Percentiles rank a stretch among this genome's conserved stretches.
phyloP scores from a whole-genome alignment of 2,113 vertebrate species.

The Seriola dumerili region DNA sequence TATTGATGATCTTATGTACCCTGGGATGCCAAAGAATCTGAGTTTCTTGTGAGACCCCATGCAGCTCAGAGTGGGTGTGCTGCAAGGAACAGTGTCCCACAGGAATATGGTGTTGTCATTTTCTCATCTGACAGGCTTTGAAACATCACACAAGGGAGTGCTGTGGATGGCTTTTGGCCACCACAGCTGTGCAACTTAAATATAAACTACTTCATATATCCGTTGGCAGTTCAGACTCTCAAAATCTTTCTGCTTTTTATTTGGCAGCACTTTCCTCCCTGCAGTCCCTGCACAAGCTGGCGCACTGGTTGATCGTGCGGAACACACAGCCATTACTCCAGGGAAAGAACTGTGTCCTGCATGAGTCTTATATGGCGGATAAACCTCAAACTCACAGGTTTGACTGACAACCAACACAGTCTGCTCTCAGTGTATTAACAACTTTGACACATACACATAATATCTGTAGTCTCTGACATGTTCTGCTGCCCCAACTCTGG shows the following conservation, averaged over 20 bases:
- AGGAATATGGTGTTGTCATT: neutral
- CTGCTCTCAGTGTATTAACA: neutral
- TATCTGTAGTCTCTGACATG: neutral
- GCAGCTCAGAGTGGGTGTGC: neutral
- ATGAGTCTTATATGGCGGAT: neutral
- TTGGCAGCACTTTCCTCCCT: neutral
- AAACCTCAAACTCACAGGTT: neutral
- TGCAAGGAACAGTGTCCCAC: neutral
- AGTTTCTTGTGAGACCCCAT: neutral
- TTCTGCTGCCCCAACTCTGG: neutral
- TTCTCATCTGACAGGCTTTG: neutral
- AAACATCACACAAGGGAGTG: conserved; percentile 3
- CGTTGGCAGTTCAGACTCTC: neutral
- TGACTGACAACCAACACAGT: neutral
- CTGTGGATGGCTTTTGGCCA: conserved; percentile 27
- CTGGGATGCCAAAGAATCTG: neutral
- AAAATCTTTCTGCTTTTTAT: conserved; percentile 2
- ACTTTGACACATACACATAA: neutral
- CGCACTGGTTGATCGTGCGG: neutral
- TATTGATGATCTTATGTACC: neutral
- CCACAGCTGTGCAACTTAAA: conserved; percentile 25
- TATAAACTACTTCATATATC: conserved; percentile 19
- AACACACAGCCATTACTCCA: neutral
- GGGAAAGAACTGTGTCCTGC: neutral
- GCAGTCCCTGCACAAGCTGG: conserved; percentile 2